Evolutionary conservation across 2,113 vertebrate species (phyloP).

Genomic region (Gallinago undulata): DNA sequence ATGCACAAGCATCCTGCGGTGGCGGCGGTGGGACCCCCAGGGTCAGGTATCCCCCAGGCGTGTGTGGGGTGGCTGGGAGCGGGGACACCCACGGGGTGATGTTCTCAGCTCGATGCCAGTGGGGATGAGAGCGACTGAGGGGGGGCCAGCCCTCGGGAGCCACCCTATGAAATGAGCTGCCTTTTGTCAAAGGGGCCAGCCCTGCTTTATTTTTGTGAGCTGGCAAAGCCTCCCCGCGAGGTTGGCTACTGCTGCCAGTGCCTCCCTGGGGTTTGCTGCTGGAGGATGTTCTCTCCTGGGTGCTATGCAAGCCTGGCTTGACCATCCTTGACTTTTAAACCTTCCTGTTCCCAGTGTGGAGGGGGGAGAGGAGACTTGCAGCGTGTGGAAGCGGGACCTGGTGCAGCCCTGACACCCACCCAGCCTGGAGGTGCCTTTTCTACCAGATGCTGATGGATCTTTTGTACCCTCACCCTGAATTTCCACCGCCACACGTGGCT

Average conservation of each 20-base stretch:
- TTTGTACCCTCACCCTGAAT: not conserved
- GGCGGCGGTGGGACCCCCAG: fast-evolving
- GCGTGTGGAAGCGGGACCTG: not conserved
- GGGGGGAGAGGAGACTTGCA: not conserved
- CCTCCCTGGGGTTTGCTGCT: not conserved
- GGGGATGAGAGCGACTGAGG: not conserved
- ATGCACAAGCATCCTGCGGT: fast-evolving
- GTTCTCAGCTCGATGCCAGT: fast-evolving
- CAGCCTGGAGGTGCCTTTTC: not conserved
- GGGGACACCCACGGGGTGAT: fast-evolving
- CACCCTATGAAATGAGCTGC: not conserved
- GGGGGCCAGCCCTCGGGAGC: not conserved
- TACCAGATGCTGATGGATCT: not conserved
- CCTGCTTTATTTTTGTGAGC: not conserved
- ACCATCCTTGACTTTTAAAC: not conserved
- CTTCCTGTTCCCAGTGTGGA: not conserved
- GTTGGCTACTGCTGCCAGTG: not conserved
- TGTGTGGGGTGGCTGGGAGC: fast-evolving
- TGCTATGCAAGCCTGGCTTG: not conserved
- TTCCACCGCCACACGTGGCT: fast-evolving
- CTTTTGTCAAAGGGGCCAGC: not conserved
- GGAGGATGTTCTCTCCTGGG: not conserved
- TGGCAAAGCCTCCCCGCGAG: not conserved
- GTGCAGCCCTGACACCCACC: not conserved
- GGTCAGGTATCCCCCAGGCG: fast-evolving